Conservation (phyloP, 2,113 vertebrate species). For the Podarcis cretensis region DNA sequence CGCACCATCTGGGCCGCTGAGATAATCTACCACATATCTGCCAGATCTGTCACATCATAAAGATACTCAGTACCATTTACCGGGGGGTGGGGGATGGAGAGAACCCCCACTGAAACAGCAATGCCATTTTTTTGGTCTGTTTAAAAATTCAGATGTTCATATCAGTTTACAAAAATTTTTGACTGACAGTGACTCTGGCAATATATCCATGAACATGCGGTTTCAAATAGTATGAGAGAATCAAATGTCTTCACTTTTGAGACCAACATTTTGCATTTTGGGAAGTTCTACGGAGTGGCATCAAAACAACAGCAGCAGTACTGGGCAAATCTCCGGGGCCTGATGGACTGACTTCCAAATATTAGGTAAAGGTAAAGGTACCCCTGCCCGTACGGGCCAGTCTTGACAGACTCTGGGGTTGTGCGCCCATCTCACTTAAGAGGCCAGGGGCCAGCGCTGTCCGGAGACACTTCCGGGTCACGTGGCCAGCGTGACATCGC, state of each 20-base stretch:
- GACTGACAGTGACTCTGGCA: background rate
- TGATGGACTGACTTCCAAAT: too few species aligned
- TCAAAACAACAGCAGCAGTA: background rate
- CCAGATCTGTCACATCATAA: conserved; percentile 10
- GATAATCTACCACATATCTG: conserved; percentile 2
- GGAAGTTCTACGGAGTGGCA: too few species aligned
- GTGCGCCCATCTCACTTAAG: too few species aligned
- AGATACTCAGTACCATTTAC: background rate
- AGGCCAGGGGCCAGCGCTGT: too few species aligned
- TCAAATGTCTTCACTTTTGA: background rate
- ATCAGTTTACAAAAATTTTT: background rate
- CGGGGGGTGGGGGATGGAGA: too few species aligned
- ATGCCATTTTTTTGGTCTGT: background rate
- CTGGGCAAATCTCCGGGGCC: too few species aligned
- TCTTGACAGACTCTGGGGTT: too few species aligned
- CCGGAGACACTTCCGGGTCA: too few species aligned
- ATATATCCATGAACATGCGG: background rate
- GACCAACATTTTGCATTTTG: background rate
- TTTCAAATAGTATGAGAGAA: background rate
- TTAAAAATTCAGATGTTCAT: conserved; percentile 2
- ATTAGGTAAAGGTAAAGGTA: too few species aligned
- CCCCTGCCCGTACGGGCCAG: too few species aligned
- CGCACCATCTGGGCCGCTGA: conserved; percentile 5
- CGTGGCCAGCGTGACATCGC: too few species aligned
- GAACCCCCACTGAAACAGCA: background rate